Evolutionary conservation across 2,113 vertebrate genomes (phyloP).

Genomic region (Abramis brama): DNA sequence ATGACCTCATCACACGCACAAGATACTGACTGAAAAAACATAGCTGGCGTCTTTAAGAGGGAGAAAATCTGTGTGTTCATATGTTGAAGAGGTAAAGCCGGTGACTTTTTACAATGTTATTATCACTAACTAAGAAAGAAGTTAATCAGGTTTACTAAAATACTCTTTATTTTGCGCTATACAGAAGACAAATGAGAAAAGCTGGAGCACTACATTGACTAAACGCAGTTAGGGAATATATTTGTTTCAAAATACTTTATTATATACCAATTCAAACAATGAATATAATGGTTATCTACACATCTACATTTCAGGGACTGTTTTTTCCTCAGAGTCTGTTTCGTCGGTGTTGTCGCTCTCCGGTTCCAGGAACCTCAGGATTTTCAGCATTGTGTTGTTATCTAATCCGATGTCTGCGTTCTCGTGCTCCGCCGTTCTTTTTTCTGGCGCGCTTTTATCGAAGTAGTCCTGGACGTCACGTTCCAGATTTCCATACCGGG

Average conservation of each 20-base stretch:
- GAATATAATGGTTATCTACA: slow-evolving; percentile 45
- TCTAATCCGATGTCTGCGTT: slow-evolving; percentile 75
- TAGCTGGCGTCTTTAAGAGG: neutral
- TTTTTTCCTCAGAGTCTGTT: slow-evolving; percentile 79
- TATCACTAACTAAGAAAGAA: neutral
- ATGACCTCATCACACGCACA: slow-evolving; percentile 70
- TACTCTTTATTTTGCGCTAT: slow-evolving; percentile 1
- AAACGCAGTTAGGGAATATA: slow-evolving; percentile 61
- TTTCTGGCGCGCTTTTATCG: slow-evolving; percentile 69
- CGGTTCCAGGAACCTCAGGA: slow-evolving; percentile 87
- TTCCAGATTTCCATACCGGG: slow-evolving; percentile 70
- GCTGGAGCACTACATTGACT: slow-evolving; percentile 63
- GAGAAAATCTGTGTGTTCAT: slow-evolving; percentile 43
- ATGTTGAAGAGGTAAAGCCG: slow-evolving; percentile 42
- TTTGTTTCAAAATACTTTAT: slow-evolving; percentile 71
- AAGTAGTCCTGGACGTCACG: slow-evolving; percentile 82
- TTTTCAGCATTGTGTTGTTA: slow-evolving; percentile 85
- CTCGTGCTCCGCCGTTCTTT: slow-evolving; percentile 70
- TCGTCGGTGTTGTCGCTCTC: slow-evolving; percentile 80
- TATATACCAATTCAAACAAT: slow-evolving; percentile 56
- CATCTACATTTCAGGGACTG: slow-evolving; percentile 75
- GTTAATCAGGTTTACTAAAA: slow-evolving; percentile 4
- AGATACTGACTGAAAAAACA: slow-evolving; percentile 32
- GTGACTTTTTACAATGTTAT: slow-evolving; percentile 18
- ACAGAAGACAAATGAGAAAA: slow-evolving; percentile 12